Conservation (phyloP, 2,888 invertebrate species). For the Drosophila niveifrons region DNA sequence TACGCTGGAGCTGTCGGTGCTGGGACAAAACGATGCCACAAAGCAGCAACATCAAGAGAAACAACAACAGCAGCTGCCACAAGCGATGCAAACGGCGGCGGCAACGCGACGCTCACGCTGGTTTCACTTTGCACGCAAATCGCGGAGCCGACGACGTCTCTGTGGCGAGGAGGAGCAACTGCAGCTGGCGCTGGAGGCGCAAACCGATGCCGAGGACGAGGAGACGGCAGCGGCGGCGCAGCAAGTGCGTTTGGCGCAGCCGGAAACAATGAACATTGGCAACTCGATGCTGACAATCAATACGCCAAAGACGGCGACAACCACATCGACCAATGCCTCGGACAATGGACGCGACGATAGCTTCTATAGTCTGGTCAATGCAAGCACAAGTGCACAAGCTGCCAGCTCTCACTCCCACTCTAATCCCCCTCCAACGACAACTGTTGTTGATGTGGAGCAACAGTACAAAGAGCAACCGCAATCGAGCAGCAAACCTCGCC, state of each 20-base stretch:
- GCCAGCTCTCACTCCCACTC: background rate
- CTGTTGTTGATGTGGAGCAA: slow-evolving; percentile 40
- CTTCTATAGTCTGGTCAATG: slow-evolving; percentile 75
- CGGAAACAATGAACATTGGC: slow-evolving; percentile 73
- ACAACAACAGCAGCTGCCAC: background rate
- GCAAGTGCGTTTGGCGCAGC: slow-evolving; percentile 69
- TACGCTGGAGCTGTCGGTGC: slow-evolving; percentile 86
- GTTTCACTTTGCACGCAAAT: slow-evolving; percentile 65
- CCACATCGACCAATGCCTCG: slow-evolving; percentile 47
- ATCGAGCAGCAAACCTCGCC: slow-evolving; percentile 28
- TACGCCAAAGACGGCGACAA: slow-evolving; percentile 45
- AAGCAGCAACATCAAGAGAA: background rate
- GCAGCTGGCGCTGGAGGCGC: slow-evolving; percentile 38
- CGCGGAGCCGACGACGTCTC: slow-evolving; percentile 46
- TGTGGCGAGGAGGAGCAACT: slow-evolving; percentile 46
- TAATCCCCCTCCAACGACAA: slow-evolving; percentile 1
- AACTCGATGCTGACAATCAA: slow-evolving; percentile 75
- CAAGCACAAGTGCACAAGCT: slow-evolving; percentile 1
- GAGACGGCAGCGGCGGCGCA: slow-evolving; percentile 17
- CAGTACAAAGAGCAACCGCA: slow-evolving; percentile 58
- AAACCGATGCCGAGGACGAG: slow-evolving; percentile 38
- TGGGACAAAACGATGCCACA: slow-evolving; percentile 77
- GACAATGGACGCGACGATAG: slow-evolving; percentile 70
- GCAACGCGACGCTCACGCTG: slow-evolving; percentile 53
- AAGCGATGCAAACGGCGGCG: background rate